Evolutionary conservation across 2,797 vertebrate species (phyloP).

Genomic region (Mormyrus proboscirostris): DNA sequence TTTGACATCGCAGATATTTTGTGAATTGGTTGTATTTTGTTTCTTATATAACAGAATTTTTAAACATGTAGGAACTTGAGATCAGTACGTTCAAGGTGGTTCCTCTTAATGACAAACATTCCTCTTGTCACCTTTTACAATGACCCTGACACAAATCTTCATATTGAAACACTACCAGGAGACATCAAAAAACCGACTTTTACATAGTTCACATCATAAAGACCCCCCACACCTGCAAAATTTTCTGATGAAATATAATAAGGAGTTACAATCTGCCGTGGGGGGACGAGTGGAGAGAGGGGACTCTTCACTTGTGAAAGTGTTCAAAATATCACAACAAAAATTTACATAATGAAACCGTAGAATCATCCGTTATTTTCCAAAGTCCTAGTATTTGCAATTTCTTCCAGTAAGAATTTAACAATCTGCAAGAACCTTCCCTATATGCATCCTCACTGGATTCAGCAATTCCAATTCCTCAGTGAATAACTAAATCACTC

Average conservation of each 20-base stretch:
- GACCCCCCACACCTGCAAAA: background rate
- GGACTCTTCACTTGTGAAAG: conserved; percentile 12
- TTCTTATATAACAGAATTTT: background rate
- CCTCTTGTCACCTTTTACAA: conserved; percentile 10
- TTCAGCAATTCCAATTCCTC: background rate
- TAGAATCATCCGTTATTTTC: background rate
- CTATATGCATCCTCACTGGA: background rate
- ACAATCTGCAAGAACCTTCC: background rate
- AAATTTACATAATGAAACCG: background rate
- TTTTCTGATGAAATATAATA: conserved; percentile 11
- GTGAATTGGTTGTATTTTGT: background rate
- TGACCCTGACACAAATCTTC: conserved; percentile 18
- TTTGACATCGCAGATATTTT: background rate
- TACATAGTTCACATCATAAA: conserved; percentile 7
- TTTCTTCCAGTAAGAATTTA: background rate
- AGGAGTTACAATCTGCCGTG: background rate
- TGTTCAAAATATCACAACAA: background rate
- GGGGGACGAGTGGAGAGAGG: background rate
- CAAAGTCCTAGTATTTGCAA: background rate
- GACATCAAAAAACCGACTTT: conserved; percentile 10
- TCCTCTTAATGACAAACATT: background rate
- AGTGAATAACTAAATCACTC: background rate
- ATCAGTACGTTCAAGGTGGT: background rate
- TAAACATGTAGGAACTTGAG: background rate
- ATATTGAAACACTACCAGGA: conserved; percentile 8